phyloP scores from a whole-genome alignment of 2,113 vertebrate species.

The Corythornis cristatus region DNA sequence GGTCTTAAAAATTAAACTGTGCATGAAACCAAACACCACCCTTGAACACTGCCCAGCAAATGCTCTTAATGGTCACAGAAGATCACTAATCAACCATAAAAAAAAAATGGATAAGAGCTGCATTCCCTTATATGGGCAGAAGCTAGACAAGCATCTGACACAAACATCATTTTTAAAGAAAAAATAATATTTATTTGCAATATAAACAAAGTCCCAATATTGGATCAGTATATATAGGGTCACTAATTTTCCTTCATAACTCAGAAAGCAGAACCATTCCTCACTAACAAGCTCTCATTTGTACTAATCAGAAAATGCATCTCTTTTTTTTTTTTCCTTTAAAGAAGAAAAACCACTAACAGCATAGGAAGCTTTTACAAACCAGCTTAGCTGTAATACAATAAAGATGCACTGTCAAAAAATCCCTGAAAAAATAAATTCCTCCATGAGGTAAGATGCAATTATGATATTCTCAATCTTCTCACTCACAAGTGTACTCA shows the following conservation, averaged over 20 bases:
- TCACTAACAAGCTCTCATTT: constrained; percentile 85
- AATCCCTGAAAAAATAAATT: constrained; percentile 92
- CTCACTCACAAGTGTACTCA: constrained; percentile 31
- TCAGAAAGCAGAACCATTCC: constrained; percentile 88
- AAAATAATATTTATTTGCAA: constrained; percentile 99
- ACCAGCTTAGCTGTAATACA: constrained; percentile 87
- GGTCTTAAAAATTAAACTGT: constrained; percentile 63
- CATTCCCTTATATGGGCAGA: constrained; percentile 1
- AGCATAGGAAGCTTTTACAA: constrained; percentile 88
- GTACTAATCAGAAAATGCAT: constrained; percentile 85
- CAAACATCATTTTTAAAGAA: constrained; percentile 85
- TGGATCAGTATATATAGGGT: constrained; percentile 86
- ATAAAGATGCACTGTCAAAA: constrained; percentile 90
- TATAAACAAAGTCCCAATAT: constrained; percentile 97
- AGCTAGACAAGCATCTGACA: constrained; percentile 55
- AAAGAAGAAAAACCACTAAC: constrained; percentile 79
- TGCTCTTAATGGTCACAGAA: constrained; percentile 23
- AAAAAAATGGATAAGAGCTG: neutral
- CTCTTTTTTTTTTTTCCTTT: constrained; percentile 61
- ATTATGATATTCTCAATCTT: constrained; percentile 65
- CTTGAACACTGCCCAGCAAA: constrained; percentile 52
- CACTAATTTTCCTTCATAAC: constrained; percentile 92
- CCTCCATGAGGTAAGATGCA: constrained; percentile 94
- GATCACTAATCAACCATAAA: constrained; percentile 10
- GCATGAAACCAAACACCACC: constrained; percentile 50